Evolutionary conservation across 2,113 vertebrate species (phyloP), one percentile per base, ranked within the genome.

Genomic region (Podarcis cretensis): DNA sequence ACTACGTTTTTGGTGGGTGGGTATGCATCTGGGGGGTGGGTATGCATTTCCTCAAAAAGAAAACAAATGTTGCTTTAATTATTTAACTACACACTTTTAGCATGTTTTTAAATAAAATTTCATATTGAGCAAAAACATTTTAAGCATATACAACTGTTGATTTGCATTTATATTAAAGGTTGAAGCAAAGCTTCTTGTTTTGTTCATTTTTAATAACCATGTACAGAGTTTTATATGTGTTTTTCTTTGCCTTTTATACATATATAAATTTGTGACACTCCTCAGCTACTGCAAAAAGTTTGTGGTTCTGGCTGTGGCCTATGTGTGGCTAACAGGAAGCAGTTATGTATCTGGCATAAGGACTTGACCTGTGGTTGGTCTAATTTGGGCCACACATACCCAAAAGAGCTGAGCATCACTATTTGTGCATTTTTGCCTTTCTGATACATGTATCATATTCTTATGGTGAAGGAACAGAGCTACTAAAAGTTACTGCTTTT

Each of bases 81-180:
- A 95, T 95, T 93, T 95, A 95, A 93, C 88, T 83, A 91, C 91
- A 94, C 92, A 93, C 96, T 97, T 97, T 96, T 96, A 96, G 97
- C 97, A 97, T 97, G 97, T 97, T 97, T 97, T 97, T 96, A 94
- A 97, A 97, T 97, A 97, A 97, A 97, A 96, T 66, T 83, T 54
- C 92, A 94, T 96, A 92, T 89, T 40, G 91, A 95, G 94, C 96
- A 90, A 91, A 96, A 96, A 89, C 91, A 95, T 95, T 93, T 94
- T 93, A 92, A 95, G 91, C 90, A 91, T 89, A 95, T 89, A 90
- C 89, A 91, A 93, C 93, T 93, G 92, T 0, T 85, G 89, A 89
- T 93, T 92, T 92, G 68, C 86, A 81, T 88, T 88, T 75, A 90
- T 95, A 93, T 83, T 90, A 32, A 32, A 57, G 32, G 16, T 30